Conservation (phyloP, 1,140 invertebrate genomes). For the Homalodisca vitripennis region DNA sequence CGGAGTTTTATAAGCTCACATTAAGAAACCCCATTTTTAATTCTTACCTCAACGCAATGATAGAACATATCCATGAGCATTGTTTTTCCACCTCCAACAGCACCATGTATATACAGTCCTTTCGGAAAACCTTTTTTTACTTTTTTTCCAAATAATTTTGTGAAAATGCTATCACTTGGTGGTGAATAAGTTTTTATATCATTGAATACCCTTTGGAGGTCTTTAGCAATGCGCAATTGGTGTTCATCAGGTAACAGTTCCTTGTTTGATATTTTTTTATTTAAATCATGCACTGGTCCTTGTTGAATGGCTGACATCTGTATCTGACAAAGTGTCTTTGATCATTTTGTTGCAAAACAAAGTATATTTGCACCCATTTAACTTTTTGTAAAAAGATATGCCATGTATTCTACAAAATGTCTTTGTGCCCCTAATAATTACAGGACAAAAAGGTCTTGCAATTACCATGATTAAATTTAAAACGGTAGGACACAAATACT, state of each 20-base stretch:
- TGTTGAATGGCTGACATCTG: background rate
- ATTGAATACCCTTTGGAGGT: constrained; percentile 68
- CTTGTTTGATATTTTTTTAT: constrained; percentile 57
- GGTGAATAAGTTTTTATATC: constrained; percentile 62
- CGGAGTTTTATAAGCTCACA: too few relatives aligned
- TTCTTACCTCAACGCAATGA: constrained; percentile 69
- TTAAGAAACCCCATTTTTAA: too few relatives aligned
- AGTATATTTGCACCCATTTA: too few relatives aligned
- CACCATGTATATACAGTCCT: constrained; percentile 81
- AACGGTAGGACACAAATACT: too few relatives aligned
- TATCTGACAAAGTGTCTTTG: too few relatives aligned
- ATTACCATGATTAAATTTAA: too few relatives aligned
- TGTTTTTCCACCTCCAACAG: constrained; percentile 94
- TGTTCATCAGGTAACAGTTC: constrained; percentile 65
- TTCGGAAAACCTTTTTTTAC: constrained; percentile 58
- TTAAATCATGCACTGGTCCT: constrained; percentile 44
- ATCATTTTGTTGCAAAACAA: too few relatives aligned
- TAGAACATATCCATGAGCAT: constrained; percentile 99
- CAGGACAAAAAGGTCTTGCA: too few relatives aligned
- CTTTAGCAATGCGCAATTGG: constrained; percentile 66
- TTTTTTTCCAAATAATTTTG: constrained; percentile 46
- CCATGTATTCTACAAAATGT: too few relatives aligned
- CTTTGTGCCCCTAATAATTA: too few relatives aligned
- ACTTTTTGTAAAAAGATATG: too few relatives aligned
- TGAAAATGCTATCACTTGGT: constrained; percentile 47